phyloP scores from a whole-genome alignment of 1,140 invertebrate species.

The Dinoponera quadriceps region DNA sequence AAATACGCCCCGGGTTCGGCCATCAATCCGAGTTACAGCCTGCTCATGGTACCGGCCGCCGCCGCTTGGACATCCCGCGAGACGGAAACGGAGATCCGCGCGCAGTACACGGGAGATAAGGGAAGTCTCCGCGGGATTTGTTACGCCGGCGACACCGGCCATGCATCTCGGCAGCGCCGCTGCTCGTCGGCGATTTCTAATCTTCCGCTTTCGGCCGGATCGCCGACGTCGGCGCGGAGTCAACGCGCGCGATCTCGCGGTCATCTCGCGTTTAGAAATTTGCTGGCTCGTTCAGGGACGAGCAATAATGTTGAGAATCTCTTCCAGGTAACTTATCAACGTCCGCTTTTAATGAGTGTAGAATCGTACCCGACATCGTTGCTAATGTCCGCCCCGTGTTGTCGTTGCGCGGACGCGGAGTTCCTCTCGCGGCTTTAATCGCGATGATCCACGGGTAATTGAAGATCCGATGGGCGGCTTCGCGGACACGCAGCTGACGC shows the following conservation, averaged over 20 bases:
- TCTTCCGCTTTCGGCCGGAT: constrained; percentile 48
- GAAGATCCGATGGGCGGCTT: too few relatives aligned
- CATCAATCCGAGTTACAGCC: too few relatives aligned
- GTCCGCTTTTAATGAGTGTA: constrained; percentile 9
- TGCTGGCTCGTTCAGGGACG: constrained; percentile 25
- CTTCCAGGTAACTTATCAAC: constrained; percentile 21
- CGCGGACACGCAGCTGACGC: too few relatives aligned
- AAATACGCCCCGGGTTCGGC: too few relatives aligned
- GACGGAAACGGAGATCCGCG: constrained; percentile 49
- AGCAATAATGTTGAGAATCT: constrained; percentile 44
- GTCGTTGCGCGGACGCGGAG: too few relatives aligned
- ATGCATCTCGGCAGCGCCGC: constrained; percentile 21
- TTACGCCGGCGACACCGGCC: constrained; percentile 28
- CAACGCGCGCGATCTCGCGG: constrained; percentile 33
- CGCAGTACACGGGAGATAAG: constrained; percentile 29
- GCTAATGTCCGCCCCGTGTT: too few relatives aligned
- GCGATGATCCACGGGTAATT: too few relatives aligned
- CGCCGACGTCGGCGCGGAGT: constrained; percentile 50
- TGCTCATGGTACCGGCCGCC: not conserved
- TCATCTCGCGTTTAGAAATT: constrained; percentile 64
- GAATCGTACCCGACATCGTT: not conserved
- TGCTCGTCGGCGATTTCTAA: constrained; percentile 49
- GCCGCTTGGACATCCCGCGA: not conserved
- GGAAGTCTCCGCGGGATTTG: constrained; percentile 40
- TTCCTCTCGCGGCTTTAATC: too few relatives aligned